Conservation (phyloP, 1,140 invertebrate species). For the Eufriesea mexicana region DNA sequence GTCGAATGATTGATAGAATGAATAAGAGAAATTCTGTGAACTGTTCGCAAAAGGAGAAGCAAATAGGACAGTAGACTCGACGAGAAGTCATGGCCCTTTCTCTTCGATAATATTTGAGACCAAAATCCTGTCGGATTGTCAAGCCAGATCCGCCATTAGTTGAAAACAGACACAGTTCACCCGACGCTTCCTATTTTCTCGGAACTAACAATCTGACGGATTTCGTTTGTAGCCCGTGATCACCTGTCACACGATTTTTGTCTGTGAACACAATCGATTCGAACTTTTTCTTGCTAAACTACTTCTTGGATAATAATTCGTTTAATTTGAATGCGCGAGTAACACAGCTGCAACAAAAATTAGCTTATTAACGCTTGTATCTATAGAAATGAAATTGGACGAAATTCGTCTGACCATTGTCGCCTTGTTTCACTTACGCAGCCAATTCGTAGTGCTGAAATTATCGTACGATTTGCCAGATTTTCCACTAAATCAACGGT, state of each 20-base stretch:
- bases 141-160: conserved; percentile 32
- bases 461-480: neutral
- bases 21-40: neutral
- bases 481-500: neutral
- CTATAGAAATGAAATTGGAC: neutral
- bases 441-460: neutral
- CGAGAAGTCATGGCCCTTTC: neutral
- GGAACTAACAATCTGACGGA: conserved; percentile 20
- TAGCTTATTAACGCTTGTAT: too few species aligned
- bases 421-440: neutral
- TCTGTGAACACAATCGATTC: too few species aligned
- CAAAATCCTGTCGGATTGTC: conserved; percentile 42
- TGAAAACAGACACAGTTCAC: conserved; percentile 28
- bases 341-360: too few species aligned
- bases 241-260: conserved; percentile 4
- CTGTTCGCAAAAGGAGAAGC: neutral
- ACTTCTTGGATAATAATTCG: too few species aligned
- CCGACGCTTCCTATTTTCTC: conserved; percentile 40
- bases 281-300: too few species aligned
- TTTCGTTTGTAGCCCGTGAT: neutral
- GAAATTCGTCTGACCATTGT: neutral
- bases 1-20: too few species aligned
- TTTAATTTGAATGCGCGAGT: too few species aligned
- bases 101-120: conserved; percentile 49
- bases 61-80: too few species aligned